Conservation (phyloP, 2,888 invertebrate genomes). For the Campoplex nolae region DNA sequence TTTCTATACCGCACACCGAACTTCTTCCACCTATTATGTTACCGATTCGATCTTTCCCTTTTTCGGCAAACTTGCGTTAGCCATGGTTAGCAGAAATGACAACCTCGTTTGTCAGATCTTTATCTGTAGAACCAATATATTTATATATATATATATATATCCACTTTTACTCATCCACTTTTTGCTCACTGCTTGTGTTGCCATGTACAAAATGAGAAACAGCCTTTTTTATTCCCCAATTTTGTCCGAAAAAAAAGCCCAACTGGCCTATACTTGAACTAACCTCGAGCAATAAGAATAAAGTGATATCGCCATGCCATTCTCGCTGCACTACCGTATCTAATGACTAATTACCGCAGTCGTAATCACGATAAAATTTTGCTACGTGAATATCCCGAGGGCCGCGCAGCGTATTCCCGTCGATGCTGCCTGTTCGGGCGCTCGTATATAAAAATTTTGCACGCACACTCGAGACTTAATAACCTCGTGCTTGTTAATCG, state of each 20-base stretch:
- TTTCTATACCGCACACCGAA: conserved; percentile 41
- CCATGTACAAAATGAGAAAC: not conserved
- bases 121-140: conserved; percentile 39
- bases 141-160: not conserved
- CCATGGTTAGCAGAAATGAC: conserved; percentile 57
- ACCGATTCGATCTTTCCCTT: conserved; percentile 22
- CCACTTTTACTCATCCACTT: conserved; percentile 3
- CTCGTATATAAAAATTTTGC: conserved; percentile 20
- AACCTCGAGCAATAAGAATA: conserved; percentile 8
- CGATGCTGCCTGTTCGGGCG: not conserved
- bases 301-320: conserved; percentile 20
- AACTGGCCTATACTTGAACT: conserved; percentile 35
- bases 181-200: not conserved
- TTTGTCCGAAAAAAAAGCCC: conserved; percentile 24
- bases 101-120: conserved; percentile 67
- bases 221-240: conserved; percentile 1
- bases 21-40: conserved; percentile 27
- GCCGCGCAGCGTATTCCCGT: not conserved
- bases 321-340: conserved; percentile 59
- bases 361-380: conserved; percentile 63
- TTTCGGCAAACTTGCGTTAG: conserved; percentile 35
- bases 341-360: conserved; percentile 64
- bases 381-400: conserved; percentile 18
- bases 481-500: conserved; percentile 50
- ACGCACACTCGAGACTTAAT: conserved; percentile 44